Evolutionary conservation across 2,888 invertebrate genomes (phyloP), one percentile per base, ranked within the genome.

Genomic region (Hirtodrosophila cameraria): DNA sequence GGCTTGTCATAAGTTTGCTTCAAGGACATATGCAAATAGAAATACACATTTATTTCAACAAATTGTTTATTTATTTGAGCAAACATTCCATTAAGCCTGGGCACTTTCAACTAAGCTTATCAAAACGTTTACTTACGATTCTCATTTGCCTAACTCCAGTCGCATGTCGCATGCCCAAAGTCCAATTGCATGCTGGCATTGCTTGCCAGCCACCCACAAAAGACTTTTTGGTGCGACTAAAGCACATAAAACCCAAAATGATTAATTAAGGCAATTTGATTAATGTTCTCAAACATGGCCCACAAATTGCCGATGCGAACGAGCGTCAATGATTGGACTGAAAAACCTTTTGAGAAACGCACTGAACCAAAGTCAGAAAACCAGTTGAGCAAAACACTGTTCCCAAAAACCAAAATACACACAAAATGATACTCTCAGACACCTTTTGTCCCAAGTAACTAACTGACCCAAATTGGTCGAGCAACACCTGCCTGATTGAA

Each of bases 201-300:
- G n/a, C n/a, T n/a, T n/a, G n/a, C n/a, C n/a, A n/a, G n/a, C n/a
- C 6, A 6, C 23, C 23, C 23, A 23, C 38, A 48, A 48, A 23
- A 38, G 41, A 23, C 16, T 48, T 33, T 28, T 5, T 3, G 3
- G 23, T 23, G 36, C 18, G 42, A 5, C 36, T 15, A 20, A 20
- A 41, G 15, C 30, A 45, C 12, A 30, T 16, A 38, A 36, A 42
- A 45, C 15, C 41, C 12, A 46, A 41, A 54, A 74, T 75, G 75
- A 75, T 75, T 75, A 77, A 75, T 75, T 78, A 74, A 63, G 75
- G 61, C 48, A 20, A 50, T 66, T 74, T 75, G 78, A 75, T 75
- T 72, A 75, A 72, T 72, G 72, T 54, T 53, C 13, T 8, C 41
- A 28, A 35, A 52, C 57, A 36, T 35, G 62, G 46, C 59, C 41